phyloP scores from a whole-genome alignment of 2,888 invertebrate genomes.

The Elegia similella region DNA sequence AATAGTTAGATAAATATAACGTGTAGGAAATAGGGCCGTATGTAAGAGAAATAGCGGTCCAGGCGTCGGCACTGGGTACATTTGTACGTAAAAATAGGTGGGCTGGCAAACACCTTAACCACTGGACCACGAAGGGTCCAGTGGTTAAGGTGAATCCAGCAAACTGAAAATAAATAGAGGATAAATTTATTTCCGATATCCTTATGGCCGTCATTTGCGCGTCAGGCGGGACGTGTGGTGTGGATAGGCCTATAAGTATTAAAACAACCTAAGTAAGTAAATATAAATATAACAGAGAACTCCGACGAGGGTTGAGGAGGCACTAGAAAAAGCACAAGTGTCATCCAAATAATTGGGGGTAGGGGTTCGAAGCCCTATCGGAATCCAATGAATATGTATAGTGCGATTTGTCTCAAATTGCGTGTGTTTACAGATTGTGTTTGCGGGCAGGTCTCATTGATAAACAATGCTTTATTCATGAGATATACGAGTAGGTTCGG shows the following conservation, averaged over 20 bases:
- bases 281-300: not conserved
- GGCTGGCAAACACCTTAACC: too few species aligned
- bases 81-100: too few species aligned
- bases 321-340: constrained; percentile 25
- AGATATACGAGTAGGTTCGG: not conserved
- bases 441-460: not conserved
- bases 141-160: too few species aligned
- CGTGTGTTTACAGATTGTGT: not conserved
- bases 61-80: too few species aligned
- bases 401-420: constrained; percentile 11
- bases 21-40: too few species aligned
- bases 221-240: too few species aligned
- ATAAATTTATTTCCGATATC: too few species aligned
- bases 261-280: not conserved
- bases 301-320: constrained; percentile 17
- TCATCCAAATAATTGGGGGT: constrained; percentile 25
- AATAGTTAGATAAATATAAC: too few species aligned
- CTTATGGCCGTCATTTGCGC: too few species aligned
- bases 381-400: constrained; percentile 16
- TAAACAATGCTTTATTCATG: not conserved
- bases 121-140: too few species aligned
- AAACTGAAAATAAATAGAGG: too few species aligned
- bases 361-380: constrained; percentile 11
- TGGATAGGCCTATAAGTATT: not conserved
- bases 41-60: too few species aligned